These are phyloP conservation scores for Manis javanica DNA, from an alignment of 2,797 vertebrate genomes.

Conservation along the genomic window DNA sequence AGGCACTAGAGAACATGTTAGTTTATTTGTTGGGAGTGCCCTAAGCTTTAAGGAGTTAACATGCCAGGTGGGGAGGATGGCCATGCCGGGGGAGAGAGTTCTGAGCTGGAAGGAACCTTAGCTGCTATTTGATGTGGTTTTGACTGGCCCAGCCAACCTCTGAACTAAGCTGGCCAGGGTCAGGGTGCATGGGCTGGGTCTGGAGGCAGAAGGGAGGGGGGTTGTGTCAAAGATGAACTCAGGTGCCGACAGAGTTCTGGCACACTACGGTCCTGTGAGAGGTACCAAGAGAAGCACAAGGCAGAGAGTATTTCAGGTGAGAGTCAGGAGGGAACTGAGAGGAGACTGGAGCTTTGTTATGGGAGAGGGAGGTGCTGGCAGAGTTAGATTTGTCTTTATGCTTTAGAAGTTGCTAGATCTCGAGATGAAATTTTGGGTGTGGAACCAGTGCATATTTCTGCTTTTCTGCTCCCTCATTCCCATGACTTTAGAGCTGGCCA, in stretches of 20 bases:
- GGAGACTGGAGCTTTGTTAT: background rate
- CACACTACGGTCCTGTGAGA: background rate
- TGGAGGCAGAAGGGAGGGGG: background rate
- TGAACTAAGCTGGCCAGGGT: background rate
- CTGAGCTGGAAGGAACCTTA: background rate
- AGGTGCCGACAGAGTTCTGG: background rate
- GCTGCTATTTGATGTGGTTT: background rate
- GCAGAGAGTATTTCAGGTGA: background rate
- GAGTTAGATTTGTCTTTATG: background rate
- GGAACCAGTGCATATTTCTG: background rate
- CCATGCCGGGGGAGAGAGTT: background rate
- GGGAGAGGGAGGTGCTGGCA: background rate
- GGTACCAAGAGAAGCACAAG: background rate
- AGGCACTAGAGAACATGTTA: background rate
- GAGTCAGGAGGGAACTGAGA: background rate
- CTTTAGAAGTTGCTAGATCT: background rate
- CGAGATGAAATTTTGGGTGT: constrained; percentile 40
- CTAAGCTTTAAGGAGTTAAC: background rate
- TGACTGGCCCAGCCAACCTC: background rate
- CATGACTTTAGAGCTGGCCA: background rate
- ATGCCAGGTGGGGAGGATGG: background rate
- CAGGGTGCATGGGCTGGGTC: background rate
- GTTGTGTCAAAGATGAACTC: accelerated
- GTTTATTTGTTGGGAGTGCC: background rate
- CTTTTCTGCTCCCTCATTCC: background rate